Percentiles rank a stretch among this genome's conserved stretches.
Evolutionary conservation across 2,888 invertebrate genomes (phyloP).

Genomic region (Ophion obscuratus): DNA sequence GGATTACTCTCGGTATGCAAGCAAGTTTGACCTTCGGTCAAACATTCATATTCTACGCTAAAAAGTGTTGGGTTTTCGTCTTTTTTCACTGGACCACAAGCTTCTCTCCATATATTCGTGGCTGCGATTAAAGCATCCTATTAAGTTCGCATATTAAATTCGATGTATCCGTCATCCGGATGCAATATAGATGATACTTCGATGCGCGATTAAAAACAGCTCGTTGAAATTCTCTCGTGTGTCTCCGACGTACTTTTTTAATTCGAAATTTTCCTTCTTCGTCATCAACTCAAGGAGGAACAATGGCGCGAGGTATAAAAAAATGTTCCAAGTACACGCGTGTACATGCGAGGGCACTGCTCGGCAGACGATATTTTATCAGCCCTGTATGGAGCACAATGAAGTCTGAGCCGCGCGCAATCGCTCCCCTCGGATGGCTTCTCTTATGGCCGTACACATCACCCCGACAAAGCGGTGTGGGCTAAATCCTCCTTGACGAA

Average conservation of each 20-base stretch:
- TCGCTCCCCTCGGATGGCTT: conserved; percentile 59
- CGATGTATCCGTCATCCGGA: conserved; percentile 27
- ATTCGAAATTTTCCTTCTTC: not conserved
- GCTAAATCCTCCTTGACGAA: conserved; percentile 79
- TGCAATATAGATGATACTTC: not conserved
- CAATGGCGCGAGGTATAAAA: conserved; percentile 57
- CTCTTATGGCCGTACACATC: conserved; percentile 13
- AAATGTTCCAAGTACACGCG: conserved; percentile 68
- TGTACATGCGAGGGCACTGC: conserved; percentile 69
- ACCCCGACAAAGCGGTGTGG: conserved; percentile 78
- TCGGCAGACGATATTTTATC: conserved; percentile 42
- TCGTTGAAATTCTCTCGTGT: too few species aligned
- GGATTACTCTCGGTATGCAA: too few species aligned
- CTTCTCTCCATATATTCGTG: conserved; percentile 6
- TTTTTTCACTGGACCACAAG: too few species aligned
- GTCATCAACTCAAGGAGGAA: not conserved
- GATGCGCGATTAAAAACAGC: too few species aligned
- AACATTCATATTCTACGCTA: too few species aligned
- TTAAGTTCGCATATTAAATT: conserved; percentile 67
- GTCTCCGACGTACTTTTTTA: not conserved
- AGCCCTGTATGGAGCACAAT: conserved; percentile 74
- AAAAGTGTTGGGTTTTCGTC: too few species aligned
- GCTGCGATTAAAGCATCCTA: conserved; percentile 65
- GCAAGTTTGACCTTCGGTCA: too few species aligned
- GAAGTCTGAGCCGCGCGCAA: conserved; percentile 78